Base-by-base conservation (phyloP, 1,140 invertebrate genomes). In the Argopecten irradians region DNA sequence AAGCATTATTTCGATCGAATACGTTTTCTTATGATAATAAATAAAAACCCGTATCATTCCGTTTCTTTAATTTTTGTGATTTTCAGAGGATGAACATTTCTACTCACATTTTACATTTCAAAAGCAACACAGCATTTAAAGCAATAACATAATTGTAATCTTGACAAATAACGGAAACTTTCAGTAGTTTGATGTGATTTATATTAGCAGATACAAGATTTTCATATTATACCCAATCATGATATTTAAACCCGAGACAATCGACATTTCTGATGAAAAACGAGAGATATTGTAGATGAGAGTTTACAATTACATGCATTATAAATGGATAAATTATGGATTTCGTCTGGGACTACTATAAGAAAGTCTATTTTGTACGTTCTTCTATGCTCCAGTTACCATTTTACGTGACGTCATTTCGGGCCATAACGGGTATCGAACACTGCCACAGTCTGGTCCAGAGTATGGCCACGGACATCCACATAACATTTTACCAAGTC, bases 401-500 rank as follows among this genome's bases (percentile, higher is more conserved):
- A 71, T 71, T 71, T 71, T 71, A 28, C 55, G 55, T 28, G 55
- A 71, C 22, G 55, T 71, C 55, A 71, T 71, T 71, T 71, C 55
- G n/a, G n/a, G 14, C 55, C 55, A 71, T 22, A 71, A 28, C 11
- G 55, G 55, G n/a, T 71, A 71, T 71, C 55, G 1, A 28, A 71
- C 55, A 2, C 22, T 87, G 11, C 84, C 33, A 84, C 86, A 87
- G 36, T 46, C 83, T 22, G 36, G 41, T 46, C 86, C 86, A 11
- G 32, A 34, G 28, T 32, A 87, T 46, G 83, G 83, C n/a, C n/a
- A 87, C 0, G 86, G 86, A 46, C 86, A 87, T 8, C 83, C 84
- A 87, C 86, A 87, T 28, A 87, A 39, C 84, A 84, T 83, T n/a
- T 87, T 84, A 34, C 86, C 41, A 87, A 84, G 82, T 19, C 32